A percentile compares a stretch with the other conserved stretches of the same genome.
These are phyloP conservation scores for Dicrurus megarhynchus DNA, from an alignment of 2,113 vertebrate species.

Conservation along the genomic window DNA sequence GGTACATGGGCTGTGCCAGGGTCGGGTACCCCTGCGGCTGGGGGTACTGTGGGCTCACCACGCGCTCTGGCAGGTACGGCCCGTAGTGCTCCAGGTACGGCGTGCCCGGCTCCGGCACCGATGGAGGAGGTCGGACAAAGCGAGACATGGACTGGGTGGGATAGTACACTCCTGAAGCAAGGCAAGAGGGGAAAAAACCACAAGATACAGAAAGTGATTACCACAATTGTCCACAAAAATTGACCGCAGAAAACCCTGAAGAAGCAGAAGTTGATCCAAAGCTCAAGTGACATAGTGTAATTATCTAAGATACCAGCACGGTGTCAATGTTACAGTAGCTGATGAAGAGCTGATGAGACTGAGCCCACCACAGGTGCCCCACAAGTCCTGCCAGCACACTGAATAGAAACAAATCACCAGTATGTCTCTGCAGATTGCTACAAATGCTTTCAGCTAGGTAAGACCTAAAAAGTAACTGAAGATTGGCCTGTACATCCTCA, in stretches of 20 bases:
- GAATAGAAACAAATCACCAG: not conserved
- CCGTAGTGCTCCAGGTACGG: slow-evolving; percentile 89
- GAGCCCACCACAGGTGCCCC: not conserved
- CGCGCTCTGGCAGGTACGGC: slow-evolving; percentile 85
- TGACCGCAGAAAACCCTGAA: not conserved
- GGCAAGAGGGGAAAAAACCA: not conserved
- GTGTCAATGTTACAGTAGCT: not conserved
- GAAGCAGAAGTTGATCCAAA: not conserved
- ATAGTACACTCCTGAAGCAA: slow-evolving; percentile 84
- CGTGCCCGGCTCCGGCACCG: slow-evolving; percentile 77
- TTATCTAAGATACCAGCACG: not conserved
- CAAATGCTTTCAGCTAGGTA: not conserved
- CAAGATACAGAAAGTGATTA: not conserved
- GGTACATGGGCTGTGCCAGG: slow-evolving; percentile 77
- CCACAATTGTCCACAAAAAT: not conserved
- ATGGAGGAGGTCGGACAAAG: slow-evolving; percentile 79
- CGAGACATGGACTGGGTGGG: slow-evolving; percentile 83
- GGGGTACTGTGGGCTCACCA: slow-evolving; percentile 79
- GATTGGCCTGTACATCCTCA: not conserved
- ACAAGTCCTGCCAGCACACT: not conserved
- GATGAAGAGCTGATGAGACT: not conserved
- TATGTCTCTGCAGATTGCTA: not conserved
- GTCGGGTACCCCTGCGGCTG: slow-evolving; percentile 83
- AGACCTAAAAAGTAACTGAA: not conserved
- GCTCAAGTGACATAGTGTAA: not conserved